Evolutionary conservation across 1,140 invertebrate genomes (phyloP), one percentile per base, ranked within the genome.

Genomic region (Vollenhovia emeryi): DNA sequence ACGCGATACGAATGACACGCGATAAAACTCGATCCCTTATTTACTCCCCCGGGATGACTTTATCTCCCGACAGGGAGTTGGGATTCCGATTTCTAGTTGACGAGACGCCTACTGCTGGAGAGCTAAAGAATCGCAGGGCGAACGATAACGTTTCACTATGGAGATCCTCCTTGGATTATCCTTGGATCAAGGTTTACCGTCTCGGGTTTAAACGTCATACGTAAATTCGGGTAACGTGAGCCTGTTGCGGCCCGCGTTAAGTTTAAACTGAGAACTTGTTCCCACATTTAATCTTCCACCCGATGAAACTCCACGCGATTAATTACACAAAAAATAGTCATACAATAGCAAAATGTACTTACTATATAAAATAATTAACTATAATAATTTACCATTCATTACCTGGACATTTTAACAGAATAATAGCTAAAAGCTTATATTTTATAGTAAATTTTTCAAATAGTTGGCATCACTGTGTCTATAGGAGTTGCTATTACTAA

Each of bases 51-150:
- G 33, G 55, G 21, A 40, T 21, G 11, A 48, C 27, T 79, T 88
- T 82, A 80, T 48, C 50, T 73, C n/a, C n/a, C 45, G 6, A 52
- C 50, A 60, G 74, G 48, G 85, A 88, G 57, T 52, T 36, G n/a
- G 21, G 40, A 43, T 27, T 80, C 57, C 50, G 43, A 82, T 57
- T 66, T 43, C 27, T 24, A 57, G 8, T 57, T 30, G 48, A 40
- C 21, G 55, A 48, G 27, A 15, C 21, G 36, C 9, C 30, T 60
- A 45, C 43, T 40, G 13, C 43, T 48, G n/a, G 60, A 15, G 18
- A 52, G 8, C 33, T 36, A 45, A 50, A 36, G 21, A 30, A 2
- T 43, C 30, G 18, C 48, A 15, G 43, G n/a, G n/a, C 33, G 30
- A 78, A 59, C 36, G 2, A 5, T 36, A 9, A 59, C 6, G 5